phyloP scores from a whole-genome alignment of 2,113 vertebrate genomes.

The Tetraodon nigroviridis region DNA sequence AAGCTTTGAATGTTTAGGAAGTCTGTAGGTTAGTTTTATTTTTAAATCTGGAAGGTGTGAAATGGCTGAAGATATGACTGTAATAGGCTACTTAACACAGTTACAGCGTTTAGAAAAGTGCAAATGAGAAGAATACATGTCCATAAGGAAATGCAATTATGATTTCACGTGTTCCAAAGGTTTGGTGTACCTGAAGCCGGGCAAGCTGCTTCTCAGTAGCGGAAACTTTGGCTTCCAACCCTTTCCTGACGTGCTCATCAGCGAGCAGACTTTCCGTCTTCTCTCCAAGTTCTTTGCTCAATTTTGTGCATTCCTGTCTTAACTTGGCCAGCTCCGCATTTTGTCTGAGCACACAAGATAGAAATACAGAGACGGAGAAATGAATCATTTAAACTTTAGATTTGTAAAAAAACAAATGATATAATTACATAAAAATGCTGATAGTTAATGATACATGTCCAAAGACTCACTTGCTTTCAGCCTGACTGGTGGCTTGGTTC shows the following conservation, averaged over 20 bases:
- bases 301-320: conserved; percentile 84
- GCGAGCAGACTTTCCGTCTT: conserved; percentile 79
- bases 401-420: too few relatives aligned
- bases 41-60: background rate
- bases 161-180: conserved; percentile 2
- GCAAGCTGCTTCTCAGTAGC: conserved; percentile 80
- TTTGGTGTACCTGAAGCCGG: conserved; percentile 77
- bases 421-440: too few relatives aligned
- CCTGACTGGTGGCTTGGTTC: conserved; percentile 92
- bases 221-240: conserved; percentile 77
- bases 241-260: conserved; percentile 83
- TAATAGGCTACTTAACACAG: background rate
- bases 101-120: background rate
- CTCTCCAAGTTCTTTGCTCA: conserved; percentile 86
- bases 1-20: conserved; percentile 3
- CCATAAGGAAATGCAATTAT: background rate
- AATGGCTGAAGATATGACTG: background rate
- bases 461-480: conserved; percentile 87
- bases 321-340: conserved; percentile 92
- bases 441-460: background rate
- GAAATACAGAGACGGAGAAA: background rate
- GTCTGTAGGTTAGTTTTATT: conserved; percentile 2
- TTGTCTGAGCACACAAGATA: conserved; percentile 74
- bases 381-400: background rate
- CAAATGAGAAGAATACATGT: background rate